These are phyloP conservation scores for Huso huso DNA, from an alignment of 2,797 vertebrate genomes.

Conservation along the genomic window DNA sequence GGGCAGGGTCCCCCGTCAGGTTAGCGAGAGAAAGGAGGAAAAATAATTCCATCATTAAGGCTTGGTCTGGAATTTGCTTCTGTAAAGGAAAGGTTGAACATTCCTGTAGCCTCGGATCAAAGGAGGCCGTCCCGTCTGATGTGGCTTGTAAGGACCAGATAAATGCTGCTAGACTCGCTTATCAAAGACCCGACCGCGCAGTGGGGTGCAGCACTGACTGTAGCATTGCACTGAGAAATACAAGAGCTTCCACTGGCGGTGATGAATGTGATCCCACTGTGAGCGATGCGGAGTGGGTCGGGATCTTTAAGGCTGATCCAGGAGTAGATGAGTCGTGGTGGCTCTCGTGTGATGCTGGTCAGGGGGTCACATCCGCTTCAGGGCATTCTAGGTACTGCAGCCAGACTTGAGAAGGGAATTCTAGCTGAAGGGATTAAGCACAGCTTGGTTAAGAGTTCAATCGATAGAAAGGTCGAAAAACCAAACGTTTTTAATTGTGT, in stretches of 20 bases:
- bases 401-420: background rate
- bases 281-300: background rate
- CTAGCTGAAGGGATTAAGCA: background rate
- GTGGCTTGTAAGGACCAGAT: background rate
- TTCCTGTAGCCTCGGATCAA: background rate
- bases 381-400: background rate
- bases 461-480: too few relatives aligned
- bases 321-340: background rate
- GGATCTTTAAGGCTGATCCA: background rate
- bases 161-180: conserved; percentile 9
- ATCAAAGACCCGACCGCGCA: background rate
- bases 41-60: too few relatives aligned
- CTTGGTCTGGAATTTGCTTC: too few relatives aligned
- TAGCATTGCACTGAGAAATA: background rate
- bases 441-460: too few relatives aligned
- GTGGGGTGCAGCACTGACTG: background rate
- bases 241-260: background rate
- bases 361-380: background rate
- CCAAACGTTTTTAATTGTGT: too few relatives aligned
- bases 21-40: background rate
- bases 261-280: background rate
- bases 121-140: background rate
- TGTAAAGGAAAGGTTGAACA: too few relatives aligned
- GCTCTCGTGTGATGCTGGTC: too few relatives aligned
- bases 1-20: background rate